These are phyloP conservation scores for Hartigia nigra DNA, from an alignment of 2,888 invertebrate species.

Conservation along the genomic window DNA sequence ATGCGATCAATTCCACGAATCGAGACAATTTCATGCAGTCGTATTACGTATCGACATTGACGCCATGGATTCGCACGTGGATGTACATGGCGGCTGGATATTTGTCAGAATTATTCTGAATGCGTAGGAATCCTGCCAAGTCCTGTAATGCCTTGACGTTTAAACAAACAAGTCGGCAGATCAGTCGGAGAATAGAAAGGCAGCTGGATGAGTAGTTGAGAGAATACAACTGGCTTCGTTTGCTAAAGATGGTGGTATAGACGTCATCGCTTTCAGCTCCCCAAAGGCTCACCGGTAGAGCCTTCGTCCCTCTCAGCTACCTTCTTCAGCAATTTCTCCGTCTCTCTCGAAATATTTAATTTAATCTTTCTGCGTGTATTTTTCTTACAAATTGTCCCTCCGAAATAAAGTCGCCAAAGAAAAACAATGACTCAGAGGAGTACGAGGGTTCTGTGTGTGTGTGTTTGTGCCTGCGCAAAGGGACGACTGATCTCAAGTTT, in stretches of 20 bases:
- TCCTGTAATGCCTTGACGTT: background rate
- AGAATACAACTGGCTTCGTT: background rate
- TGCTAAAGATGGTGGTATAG: background rate
- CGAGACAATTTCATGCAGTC: background rate
- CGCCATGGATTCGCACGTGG: background rate
- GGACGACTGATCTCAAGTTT: background rate
- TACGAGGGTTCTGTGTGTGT: background rate
- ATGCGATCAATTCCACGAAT: background rate
- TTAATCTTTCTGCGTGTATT: background rate
- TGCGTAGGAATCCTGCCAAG: background rate
- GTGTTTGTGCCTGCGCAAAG: background rate
- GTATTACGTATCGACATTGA: background rate
- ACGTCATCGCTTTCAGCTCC: background rate
- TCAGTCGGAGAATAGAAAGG: background rate
- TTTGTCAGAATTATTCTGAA: background rate
- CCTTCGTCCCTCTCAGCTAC: background rate
- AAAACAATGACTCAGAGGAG: slow-evolving; percentile 1
- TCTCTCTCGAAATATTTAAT: slow-evolving; percentile 3
- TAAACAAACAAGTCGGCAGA: background rate
- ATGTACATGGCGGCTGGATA: background rate
- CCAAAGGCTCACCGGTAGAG: background rate
- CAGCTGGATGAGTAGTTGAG: background rate
- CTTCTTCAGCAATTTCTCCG: background rate
- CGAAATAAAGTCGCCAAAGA: background rate
- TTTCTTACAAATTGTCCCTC: background rate